phyloP scores from a whole-genome alignment of 2,797 vertebrate genomes.

The Semotilus atromaculatus region DNA sequence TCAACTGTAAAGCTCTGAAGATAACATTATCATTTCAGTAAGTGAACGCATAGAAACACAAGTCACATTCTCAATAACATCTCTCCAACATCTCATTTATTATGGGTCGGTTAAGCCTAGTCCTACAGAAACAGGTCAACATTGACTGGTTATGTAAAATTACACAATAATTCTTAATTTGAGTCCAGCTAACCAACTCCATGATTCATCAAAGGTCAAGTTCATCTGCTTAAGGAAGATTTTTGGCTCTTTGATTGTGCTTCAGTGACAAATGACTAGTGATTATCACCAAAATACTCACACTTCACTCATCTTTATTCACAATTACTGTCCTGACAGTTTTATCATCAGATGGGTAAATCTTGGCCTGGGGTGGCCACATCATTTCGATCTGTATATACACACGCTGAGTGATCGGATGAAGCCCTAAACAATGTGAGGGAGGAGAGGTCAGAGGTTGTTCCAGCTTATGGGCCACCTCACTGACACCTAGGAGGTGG shows the following conservation, averaged over 20 bases:
- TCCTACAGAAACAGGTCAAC: constrained; percentile 11
- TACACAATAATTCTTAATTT: not conserved
- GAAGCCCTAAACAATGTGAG: constrained; percentile 68
- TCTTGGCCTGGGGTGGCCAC: constrained; percentile 69
- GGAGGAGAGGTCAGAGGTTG: constrained; percentile 54
- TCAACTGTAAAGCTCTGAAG: not conserved
- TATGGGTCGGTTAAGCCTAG: not conserved
- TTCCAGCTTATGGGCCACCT: constrained; percentile 60
- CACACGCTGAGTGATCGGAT: constrained; percentile 53
- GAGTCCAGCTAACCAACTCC: not conserved
- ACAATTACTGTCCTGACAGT: constrained; percentile 70
- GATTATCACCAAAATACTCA: constrained; percentile 64
- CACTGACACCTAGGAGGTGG: constrained; percentile 63
- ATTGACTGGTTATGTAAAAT: not conserved
- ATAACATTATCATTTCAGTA: constrained; percentile 29
- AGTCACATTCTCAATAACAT: constrained; percentile 27
- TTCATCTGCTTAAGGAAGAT: not conserved
- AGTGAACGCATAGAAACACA: constrained; percentile 1
- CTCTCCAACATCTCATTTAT: constrained; percentile 21
- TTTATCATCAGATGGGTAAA: constrained; percentile 72
- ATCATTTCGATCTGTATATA: constrained; percentile 67
- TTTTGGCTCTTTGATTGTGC: constrained; percentile 6
- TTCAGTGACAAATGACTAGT: constrained; percentile 59
- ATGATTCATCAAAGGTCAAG: not conserved
- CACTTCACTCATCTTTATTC: constrained; percentile 76